Conservation (phyloP, 2,113 vertebrate species). For the Psittacula cyanocephala region DNA sequence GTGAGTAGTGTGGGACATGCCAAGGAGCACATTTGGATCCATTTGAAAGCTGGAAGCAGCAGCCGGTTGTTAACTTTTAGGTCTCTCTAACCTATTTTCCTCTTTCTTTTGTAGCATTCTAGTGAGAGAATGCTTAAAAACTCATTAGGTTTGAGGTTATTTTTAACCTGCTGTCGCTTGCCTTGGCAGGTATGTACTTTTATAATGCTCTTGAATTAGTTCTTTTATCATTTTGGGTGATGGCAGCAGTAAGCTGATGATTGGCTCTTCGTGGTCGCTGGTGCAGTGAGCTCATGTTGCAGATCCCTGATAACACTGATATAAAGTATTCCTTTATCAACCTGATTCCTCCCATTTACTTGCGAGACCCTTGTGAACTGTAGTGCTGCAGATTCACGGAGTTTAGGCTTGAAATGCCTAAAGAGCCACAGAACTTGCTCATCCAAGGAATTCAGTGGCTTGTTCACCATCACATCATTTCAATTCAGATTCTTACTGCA, state of each 20-base stretch:
- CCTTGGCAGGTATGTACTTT: fast-evolving
- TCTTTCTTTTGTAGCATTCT: not conserved
- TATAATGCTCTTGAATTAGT: not conserved
- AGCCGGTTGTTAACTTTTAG: not conserved
- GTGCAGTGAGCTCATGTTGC: not conserved
- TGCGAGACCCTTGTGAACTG: fast-evolving
- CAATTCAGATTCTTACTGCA: not conserved
- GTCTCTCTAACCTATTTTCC: not conserved
- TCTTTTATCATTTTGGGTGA: not conserved
- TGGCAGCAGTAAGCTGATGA: not conserved
- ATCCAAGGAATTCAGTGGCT: not conserved
- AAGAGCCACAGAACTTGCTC: not conserved
- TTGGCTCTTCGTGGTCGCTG: not conserved
- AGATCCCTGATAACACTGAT: not conserved
- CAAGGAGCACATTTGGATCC: not conserved
- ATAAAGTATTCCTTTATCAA: not conserved
- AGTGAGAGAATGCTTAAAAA: not conserved
- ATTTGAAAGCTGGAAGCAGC: not conserved
- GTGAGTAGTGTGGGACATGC: not conserved
- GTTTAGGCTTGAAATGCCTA: not conserved
- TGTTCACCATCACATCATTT: fast-evolving
- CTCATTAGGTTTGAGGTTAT: not conserved
- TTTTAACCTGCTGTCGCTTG: not conserved
- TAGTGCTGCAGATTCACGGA: not conserved
- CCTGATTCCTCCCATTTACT: not conserved